Evolutionary conservation across 2,113 vertebrate species (phyloP), one percentile per base, ranked within the genome.

Genomic region (Charadrius vociferus): DNA sequence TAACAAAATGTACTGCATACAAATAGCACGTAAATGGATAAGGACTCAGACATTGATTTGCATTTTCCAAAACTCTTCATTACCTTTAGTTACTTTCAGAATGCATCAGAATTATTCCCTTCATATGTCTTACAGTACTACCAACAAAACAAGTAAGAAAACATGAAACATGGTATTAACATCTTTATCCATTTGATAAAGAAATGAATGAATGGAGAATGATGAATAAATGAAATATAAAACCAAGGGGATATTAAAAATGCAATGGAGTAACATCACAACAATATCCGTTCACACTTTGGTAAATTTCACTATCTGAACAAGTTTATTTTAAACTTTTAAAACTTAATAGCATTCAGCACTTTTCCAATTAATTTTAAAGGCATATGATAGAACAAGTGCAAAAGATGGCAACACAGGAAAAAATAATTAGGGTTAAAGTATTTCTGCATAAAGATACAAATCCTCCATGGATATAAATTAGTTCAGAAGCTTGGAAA

Each of bases 1-100:
- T 77, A 90, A 73, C 24, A 58, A 83, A 75, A 47, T 8, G 6
- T 24, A 47, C 43, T 62, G 63, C 63, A 88, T 86, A 93, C 17
- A 88, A 94, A 90, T 49, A 72, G 34, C 59, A 88, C 41, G 93
- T 94, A 92, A 74, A 74, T 70, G 29, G 21, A 20, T 50, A 87
- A 88, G 39, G 17, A 75, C 12, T 72, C 47, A 88, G 36, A 75
- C 16, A 82, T 1, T 36, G 37, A 85, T 86, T 72, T 86, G 26
- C 75, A 47, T 93, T 86, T 88, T 90, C 49, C 29, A 88, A 71
- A 88, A 88, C 18, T 68, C 49, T 66, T 83, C 50, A n/a, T 81
- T 95, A 91, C 16, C 4, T 89, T 87, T 79, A 94, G 72, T 78
- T 93, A 74, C 24, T 52, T 95, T 83, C n/a, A 83, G 18, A 86